Evolutionary conservation across 2,113 vertebrate species (phyloP).

Genomic region (Pao palembangensis): DNA sequence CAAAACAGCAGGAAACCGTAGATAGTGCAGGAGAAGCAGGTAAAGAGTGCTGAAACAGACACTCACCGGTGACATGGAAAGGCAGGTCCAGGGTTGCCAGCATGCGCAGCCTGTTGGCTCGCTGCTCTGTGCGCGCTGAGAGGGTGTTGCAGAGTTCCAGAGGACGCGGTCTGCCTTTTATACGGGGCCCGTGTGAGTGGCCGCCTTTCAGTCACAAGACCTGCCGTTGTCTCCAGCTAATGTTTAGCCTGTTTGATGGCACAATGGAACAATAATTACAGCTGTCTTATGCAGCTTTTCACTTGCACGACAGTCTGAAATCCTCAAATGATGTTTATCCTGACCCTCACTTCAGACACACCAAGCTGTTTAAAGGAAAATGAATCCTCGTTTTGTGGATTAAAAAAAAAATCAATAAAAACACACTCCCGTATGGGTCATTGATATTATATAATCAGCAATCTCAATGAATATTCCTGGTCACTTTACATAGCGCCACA

Average conservation of each 20-base stretch:
- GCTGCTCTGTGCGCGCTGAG: neutral
- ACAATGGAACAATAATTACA: constrained; percentile 38
- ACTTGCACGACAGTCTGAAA: constrained; percentile 4
- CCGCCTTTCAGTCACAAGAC: constrained; percentile 69
- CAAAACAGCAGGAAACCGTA: neutral
- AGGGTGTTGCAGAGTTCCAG: neutral
- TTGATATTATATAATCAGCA: constrained; percentile 4
- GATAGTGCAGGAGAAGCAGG: neutral
- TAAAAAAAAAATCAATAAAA: neutral
- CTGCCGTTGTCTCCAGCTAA: constrained; percentile 50
- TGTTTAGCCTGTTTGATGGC: constrained; percentile 64
- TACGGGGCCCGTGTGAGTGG: constrained; percentile 33
- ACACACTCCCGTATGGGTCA: neutral
- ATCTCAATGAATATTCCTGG: constrained; percentile 4
- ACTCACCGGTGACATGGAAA: neutral
- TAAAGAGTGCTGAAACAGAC: neutral
- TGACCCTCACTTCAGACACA: constrained; percentile 5
- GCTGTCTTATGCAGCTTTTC: constrained; percentile 35
- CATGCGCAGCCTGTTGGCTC: neutral
- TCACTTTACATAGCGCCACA: constrained; percentile 12
- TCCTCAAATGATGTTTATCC: constrained; percentile 37
- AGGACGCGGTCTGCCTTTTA: constrained; percentile 38
- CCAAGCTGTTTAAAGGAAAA: constrained; percentile 34
- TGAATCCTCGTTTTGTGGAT: constrained; percentile 10
- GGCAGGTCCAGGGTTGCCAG: neutral